Evolutionary conservation across 2,888 invertebrate species (phyloP).

Genomic region (Orchesellides sinensis): DNA sequence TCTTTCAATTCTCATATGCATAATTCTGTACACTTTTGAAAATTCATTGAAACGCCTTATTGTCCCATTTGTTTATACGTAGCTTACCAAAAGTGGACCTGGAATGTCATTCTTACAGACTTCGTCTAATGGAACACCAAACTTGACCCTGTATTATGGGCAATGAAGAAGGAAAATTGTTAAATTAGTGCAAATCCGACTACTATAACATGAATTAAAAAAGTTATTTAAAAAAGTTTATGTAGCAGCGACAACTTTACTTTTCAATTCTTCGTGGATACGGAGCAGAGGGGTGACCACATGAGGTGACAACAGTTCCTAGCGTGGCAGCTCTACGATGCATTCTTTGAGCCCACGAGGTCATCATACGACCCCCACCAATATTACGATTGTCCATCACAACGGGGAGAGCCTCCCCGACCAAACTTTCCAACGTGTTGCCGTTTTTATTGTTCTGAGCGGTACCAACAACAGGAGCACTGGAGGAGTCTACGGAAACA

Average conservation of each 20-base stretch:
- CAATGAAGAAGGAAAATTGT: not conserved
- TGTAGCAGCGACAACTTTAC: constrained; percentile 74
- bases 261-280: constrained; percentile 92
- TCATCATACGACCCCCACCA: constrained; percentile 74
- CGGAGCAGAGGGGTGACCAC: constrained; percentile 90
- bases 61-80: not conserved
- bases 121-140: constrained; percentile 93
- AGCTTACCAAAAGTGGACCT: constrained; percentile 90
- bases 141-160: constrained; percentile 85
- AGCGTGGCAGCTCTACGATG: constrained; percentile 93
- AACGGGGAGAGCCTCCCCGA: constrained; percentile 66
- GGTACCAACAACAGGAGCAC: not conserved
- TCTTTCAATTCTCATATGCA: not conserved
- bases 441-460: not conserved
- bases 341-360: constrained; percentile 74
- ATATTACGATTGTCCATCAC: constrained; percentile 69
- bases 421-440: constrained; percentile 39
- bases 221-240: no score
- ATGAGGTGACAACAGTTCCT: constrained; percentile 93
- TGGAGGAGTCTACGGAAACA: not conserved
- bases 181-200: not conserved
- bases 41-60: no score
- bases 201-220: not conserved
- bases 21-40: not conserved
- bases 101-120: constrained; percentile 97